These are phyloP conservation scores for Tenualosa thibaudeaui DNA, from an alignment of 2,797 vertebrate genomes.

Conservation along the genomic window DNA sequence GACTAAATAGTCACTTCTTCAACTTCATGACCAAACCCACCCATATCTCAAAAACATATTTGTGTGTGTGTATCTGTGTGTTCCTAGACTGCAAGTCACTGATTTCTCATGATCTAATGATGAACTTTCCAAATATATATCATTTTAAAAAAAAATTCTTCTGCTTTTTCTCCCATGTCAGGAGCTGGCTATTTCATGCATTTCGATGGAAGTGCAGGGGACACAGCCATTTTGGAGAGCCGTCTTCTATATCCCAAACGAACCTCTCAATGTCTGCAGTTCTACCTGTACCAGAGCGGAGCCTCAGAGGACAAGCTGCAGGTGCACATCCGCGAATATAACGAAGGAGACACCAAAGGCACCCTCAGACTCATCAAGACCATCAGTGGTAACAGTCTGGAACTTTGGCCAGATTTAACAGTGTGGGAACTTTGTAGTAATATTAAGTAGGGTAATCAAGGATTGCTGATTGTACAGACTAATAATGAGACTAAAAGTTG, in stretches of 20 bases:
- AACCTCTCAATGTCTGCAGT: slow-evolving; percentile 83
- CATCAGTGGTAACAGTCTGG: slow-evolving; percentile 55
- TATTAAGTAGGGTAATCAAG: too few species aligned
- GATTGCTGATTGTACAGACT: not conserved
- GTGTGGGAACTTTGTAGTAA: not conserved
- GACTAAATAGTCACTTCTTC: not conserved
- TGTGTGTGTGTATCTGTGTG: too few species aligned
- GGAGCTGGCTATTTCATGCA: slow-evolving; percentile 87
- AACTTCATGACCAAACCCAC: not conserved
- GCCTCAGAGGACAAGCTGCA: slow-evolving; percentile 68
- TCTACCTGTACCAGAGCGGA: slow-evolving; percentile 81
- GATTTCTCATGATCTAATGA: not conserved
- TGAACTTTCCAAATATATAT: too few species aligned
- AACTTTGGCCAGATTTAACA: not conserved
- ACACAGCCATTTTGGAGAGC: slow-evolving; percentile 76
- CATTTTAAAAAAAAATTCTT: not conserved
- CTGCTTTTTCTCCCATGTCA: slow-evolving; percentile 50
- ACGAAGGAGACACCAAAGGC: slow-evolving; percentile 43
- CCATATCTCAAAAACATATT: too few species aligned
- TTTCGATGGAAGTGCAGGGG: slow-evolving; percentile 63
- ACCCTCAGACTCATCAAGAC: slow-evolving; percentile 56
- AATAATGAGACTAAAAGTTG: not conserved
- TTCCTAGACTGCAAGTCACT: too few species aligned
- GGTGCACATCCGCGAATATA: slow-evolving; percentile 76
- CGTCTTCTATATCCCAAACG: slow-evolving; percentile 79